phyloP scores from a whole-genome alignment of 2,797 vertebrate genomes.

The Cephalopachus bancanus region DNA sequence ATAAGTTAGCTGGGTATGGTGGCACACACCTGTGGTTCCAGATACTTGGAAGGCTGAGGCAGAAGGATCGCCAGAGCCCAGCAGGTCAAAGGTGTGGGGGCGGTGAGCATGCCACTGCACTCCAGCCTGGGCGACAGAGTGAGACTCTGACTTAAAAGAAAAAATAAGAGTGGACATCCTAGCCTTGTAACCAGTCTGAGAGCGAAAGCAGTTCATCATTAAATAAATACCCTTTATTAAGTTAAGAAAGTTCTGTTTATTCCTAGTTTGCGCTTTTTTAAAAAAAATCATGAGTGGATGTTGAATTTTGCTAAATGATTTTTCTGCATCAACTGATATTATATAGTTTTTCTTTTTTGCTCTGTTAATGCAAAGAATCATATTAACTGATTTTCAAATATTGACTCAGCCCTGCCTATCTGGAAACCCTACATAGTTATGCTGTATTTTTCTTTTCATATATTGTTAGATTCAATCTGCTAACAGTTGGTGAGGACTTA shows the following conservation, averaged over 20 bases:
- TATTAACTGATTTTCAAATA: constrained; percentile 13
- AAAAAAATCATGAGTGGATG: neutral
- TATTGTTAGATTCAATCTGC: neutral
- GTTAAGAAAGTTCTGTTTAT: neutral
- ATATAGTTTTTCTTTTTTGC: neutral
- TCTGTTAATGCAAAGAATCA: neutral
- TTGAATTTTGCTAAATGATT: neutral
- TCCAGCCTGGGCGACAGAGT: too few species aligned
- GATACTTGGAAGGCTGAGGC: too few species aligned
- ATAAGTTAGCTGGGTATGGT: too few species aligned
- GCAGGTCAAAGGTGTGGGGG: too few species aligned
- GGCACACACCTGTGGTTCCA: too few species aligned
- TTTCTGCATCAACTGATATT: neutral
- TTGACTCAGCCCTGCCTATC: neutral
- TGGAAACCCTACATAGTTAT: neutral
- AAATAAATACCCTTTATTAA: neutral
- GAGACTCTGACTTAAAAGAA: too few species aligned
- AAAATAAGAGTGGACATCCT: neutral
- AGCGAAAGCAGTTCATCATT: neutral
- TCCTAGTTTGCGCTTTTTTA: neutral
- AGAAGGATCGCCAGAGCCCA: too few species aligned
- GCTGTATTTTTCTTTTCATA: neutral
- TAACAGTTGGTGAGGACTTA: neutral
- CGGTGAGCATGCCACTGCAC: too few species aligned
- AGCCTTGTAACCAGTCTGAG: neutral